phyloP scores from a whole-genome alignment of 1,140 invertebrate genomes.

The Drosophila jambulina region DNA sequence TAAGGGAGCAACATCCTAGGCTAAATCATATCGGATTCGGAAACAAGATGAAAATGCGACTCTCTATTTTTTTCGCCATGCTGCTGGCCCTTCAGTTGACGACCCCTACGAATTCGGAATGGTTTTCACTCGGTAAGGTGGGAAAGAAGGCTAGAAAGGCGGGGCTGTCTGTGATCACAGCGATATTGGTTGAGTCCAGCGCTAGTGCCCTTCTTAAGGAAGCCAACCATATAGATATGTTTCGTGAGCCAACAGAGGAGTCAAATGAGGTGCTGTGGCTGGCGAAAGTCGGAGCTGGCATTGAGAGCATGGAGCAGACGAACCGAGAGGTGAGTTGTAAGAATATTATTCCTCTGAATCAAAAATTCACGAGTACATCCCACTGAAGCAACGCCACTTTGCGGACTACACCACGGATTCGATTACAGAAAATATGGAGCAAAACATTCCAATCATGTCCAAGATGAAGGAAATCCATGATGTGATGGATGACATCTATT shows the following conservation, averaged over 20 bases:
- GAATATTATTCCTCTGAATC: neutral
- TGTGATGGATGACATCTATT: neutral
- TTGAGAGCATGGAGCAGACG: neutral
- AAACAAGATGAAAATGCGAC: neutral
- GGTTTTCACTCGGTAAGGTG: neutral
- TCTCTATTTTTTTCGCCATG: neutral
- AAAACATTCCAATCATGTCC: neutral
- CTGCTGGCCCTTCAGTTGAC: neutral
- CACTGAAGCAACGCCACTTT: neutral
- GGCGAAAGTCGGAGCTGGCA: neutral
- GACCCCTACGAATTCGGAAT: neutral
- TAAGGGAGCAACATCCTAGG: neutral
- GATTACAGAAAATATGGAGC: neutral
- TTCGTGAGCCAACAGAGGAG: neutral
- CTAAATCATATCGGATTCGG: neutral
- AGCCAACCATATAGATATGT: neutral
- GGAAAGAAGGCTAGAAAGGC: neutral
- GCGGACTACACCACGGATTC: conserved; percentile 1
- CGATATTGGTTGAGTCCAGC: neutral
- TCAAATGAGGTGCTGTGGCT: neutral
- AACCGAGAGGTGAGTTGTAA: neutral
- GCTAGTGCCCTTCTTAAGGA: neutral
- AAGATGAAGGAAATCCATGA: conserved; percentile 3
- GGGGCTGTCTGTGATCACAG: neutral
- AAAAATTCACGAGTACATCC: neutral